Conservation (phyloP, 2,113 vertebrate species). For the Formicarius rufipectus region DNA sequence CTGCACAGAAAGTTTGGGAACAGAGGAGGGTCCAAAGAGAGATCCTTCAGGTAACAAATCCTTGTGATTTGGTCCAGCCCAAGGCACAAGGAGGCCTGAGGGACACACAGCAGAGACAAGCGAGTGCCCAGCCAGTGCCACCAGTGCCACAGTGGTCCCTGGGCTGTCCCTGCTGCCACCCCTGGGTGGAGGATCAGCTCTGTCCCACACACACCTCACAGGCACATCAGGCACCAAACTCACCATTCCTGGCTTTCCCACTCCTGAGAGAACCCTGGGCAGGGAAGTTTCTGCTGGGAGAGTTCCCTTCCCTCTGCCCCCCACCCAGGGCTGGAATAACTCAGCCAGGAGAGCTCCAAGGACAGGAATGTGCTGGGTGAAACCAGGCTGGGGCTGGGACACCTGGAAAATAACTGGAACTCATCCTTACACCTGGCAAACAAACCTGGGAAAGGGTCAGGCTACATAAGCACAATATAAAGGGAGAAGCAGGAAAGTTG, state of each 20-base stretch:
- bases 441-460: not conserved
- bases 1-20: accelerated
- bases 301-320: not conserved
- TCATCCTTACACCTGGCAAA: not conserved
- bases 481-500: not conserved
- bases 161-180: not conserved
- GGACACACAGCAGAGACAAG: not conserved
- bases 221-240: not conserved
- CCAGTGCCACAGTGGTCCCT: not conserved
- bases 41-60: accelerated
- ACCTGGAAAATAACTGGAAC: not conserved
- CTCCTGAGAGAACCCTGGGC: not conserved
- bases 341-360: not conserved
- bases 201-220: not conserved
- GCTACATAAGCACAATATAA: accelerated
- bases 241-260: not conserved
- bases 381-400: not conserved
- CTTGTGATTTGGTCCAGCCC: not conserved
- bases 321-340: not conserved
- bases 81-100: not conserved
- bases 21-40: not conserved
- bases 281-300: not conserved
- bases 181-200: not conserved
- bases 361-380: accelerated
- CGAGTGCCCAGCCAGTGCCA: not conserved